These are phyloP conservation scores for Pseudopipra pipra DNA, from an alignment of 2,113 vertebrate genomes.

Conservation along the genomic window DNA sequence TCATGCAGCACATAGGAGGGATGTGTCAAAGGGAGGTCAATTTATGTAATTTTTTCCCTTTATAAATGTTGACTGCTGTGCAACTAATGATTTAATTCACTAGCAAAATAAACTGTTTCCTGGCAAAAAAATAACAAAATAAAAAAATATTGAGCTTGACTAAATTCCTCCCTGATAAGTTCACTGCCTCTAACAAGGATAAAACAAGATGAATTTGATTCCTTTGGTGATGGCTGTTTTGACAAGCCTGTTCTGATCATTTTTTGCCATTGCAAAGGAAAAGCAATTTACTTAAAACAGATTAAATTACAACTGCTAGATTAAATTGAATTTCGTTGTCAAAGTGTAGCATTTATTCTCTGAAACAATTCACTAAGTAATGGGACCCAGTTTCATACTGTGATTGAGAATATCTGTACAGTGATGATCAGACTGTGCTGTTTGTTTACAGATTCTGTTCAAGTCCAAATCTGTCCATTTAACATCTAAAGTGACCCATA, in stretches of 20 bases:
- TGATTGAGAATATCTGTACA: neutral
- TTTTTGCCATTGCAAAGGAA: neutral
- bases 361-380: neutral
- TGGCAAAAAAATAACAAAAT: neutral
- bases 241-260: neutral
- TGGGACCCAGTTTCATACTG: neutral
- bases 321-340: constrained; percentile 17
- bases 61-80: neutral
- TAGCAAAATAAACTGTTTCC: constrained; percentile 23
- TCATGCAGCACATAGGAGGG: neutral
- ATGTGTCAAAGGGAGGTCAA: constrained; percentile 33
- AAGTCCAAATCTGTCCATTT: neutral
- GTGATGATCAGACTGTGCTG: neutral
- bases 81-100: constrained; percentile 25
- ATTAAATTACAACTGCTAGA: neutral
- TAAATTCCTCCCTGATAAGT: neutral
- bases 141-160: neutral
- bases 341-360: neutral
- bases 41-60: constrained; percentile 32
- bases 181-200: neutral
- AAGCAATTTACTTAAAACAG: constrained; percentile 28
- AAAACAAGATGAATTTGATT: neutral
- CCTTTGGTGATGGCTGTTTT: constrained; percentile 8
- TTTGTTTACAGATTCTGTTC: neutral
- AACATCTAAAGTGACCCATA: neutral